Evolutionary conservation across 2,888 invertebrate genomes (phyloP).

Genomic region (Sphaerophoria taeniata): DNA sequence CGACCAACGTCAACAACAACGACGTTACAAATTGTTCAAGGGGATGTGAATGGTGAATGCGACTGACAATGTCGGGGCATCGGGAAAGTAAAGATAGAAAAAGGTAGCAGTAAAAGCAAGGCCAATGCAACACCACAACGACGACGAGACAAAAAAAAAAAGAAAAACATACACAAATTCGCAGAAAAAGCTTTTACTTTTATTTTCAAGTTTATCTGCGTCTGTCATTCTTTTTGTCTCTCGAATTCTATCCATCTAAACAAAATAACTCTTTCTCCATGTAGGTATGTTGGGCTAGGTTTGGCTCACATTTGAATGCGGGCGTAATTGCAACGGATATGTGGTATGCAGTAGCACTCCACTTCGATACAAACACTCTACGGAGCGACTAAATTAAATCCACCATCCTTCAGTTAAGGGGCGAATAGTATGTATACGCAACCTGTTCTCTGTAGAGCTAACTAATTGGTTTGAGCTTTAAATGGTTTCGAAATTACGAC

Average conservation of each 20-base stretch:
- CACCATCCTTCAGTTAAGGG: constrained; percentile 12
- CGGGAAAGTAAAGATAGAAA: background rate
- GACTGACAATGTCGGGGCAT: background rate
- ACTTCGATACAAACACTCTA: background rate
- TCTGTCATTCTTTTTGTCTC: constrained; percentile 49
- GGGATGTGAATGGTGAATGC: constrained; percentile 25
- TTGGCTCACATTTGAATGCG: constrained; percentile 45
- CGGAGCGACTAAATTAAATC: constrained; percentile 37
- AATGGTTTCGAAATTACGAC: constrained; percentile 63
- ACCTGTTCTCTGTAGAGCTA: constrained; percentile 41
- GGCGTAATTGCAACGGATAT: constrained; percentile 25
- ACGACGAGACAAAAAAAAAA: constrained; percentile 16
- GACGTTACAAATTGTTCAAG: constrained; percentile 56
- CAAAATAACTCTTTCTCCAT: background rate
- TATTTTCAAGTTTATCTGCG: constrained; percentile 70
- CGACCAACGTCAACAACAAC: background rate
- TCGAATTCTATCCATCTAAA: background rate
- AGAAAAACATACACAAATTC: constrained; percentile 27
- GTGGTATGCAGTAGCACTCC: constrained; percentile 3
- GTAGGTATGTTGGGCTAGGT: constrained; percentile 43
- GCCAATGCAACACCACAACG: constrained; percentile 17
- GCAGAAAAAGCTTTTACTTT: constrained; percentile 64
- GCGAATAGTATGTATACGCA: constrained; percentile 31
- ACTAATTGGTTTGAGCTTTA: constrained; percentile 68
- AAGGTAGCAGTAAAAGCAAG: constrained; percentile 8